These are phyloP conservation scores for Dinoponera quadriceps DNA, from an alignment of 1,140 invertebrate genomes.

Conservation along the genomic window DNA sequence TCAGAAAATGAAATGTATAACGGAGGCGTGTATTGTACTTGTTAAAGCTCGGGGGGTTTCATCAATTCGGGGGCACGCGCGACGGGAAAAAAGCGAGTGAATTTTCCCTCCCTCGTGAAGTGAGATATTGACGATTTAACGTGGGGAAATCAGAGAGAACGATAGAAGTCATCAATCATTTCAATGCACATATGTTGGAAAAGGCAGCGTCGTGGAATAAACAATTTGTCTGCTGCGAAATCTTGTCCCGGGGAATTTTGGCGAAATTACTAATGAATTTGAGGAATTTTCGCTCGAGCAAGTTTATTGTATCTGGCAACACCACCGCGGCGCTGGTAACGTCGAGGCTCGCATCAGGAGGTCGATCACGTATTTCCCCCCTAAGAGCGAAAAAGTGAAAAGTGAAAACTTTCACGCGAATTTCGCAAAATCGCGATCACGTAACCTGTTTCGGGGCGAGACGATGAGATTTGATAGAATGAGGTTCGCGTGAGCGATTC, in stretches of 20 bases:
- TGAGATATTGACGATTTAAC: not conserved
- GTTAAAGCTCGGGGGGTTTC: not conserved
- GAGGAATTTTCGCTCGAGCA: conserved; percentile 7
- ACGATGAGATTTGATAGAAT: conserved; percentile 24
- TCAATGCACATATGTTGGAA: too few species aligned
- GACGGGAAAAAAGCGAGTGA: not conserved
- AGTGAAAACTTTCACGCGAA: conserved; percentile 38
- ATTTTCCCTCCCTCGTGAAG: too few species aligned
- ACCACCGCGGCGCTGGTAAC: not conserved
- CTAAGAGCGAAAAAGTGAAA: conserved; percentile 20
- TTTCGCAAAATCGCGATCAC: conserved; percentile 35
- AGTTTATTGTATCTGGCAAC: conserved; percentile 27
- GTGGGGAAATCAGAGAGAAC: not conserved
- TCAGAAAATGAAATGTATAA: conserved; percentile 34
- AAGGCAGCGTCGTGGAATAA: too few species aligned
- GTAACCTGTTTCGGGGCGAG: not conserved
- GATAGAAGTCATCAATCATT: too few species aligned
- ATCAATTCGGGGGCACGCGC: not conserved
- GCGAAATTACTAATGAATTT: conserved; percentile 18
- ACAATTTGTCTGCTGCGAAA: not conserved
- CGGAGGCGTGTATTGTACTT: conserved; percentile 3
- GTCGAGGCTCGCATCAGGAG: conserved; percentile 18
- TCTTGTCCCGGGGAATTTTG: not conserved
- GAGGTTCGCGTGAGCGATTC: conserved; percentile 41
- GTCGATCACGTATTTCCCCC: conserved; percentile 16